phyloP scores from a whole-genome alignment of 2,888 invertebrate species.

The Xestia xanthographa region DNA sequence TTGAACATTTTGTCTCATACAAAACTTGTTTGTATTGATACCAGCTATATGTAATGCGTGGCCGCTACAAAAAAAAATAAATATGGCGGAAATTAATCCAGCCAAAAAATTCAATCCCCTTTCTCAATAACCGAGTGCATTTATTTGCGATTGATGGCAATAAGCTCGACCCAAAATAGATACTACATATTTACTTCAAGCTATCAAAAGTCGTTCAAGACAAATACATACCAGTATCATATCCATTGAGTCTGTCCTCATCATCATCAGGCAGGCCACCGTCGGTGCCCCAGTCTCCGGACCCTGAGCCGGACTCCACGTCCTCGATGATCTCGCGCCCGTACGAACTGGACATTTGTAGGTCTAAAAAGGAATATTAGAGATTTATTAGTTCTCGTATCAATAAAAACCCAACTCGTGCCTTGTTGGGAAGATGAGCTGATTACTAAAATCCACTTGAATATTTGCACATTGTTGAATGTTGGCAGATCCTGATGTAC shows the following conservation, averaged over 20 bases:
- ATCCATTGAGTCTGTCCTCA: constrained; percentile 77
- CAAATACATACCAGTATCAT: constrained; percentile 69
- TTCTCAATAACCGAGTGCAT: not conserved
- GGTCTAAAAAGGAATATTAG: constrained; percentile 80
- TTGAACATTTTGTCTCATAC: too few relatives aligned
- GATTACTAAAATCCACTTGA: too few relatives aligned
- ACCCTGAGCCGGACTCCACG: constrained; percentile 93
- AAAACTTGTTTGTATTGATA: too few relatives aligned
- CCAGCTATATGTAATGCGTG: too few relatives aligned
- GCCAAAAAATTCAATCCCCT: too few relatives aligned
- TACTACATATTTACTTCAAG: not conserved
- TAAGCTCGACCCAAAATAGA: not conserved
- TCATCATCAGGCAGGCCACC: constrained; percentile 86
- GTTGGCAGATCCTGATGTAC: too few relatives aligned
- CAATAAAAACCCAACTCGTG: too few relatives aligned
- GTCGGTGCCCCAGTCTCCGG: constrained; percentile 91
- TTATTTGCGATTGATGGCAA: not conserved
- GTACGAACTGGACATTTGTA: constrained; percentile 77
- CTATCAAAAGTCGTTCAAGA: not conserved
- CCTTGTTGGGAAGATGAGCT: too few relatives aligned
- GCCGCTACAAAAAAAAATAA: too few relatives aligned
- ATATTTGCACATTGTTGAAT: too few relatives aligned
- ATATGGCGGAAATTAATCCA: too few relatives aligned
- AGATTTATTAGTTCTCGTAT: too few relatives aligned
- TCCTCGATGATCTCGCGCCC: constrained; percentile 67